A percentile compares a stretch with the other conserved stretches of the same genome.
Conservation (phyloP, 2,888 invertebrate genomes). For the Yponomeuta evonymella region DNA sequence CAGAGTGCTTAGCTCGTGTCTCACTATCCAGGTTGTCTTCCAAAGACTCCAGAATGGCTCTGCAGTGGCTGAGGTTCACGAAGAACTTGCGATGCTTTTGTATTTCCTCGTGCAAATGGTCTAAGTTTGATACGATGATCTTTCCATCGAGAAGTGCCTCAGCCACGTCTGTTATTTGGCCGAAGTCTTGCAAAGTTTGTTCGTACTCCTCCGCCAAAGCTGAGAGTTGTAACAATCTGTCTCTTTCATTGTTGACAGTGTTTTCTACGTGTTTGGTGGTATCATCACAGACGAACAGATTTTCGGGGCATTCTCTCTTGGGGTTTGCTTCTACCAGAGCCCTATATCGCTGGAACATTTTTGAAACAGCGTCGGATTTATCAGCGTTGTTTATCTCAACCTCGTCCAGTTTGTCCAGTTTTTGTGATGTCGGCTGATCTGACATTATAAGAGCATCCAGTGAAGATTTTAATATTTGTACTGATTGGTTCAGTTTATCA, state of each 20-base stretch:
- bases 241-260: constrained; percentile 81
- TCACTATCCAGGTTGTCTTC: constrained; percentile 89
- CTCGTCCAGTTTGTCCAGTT: constrained; percentile 81
- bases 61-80: constrained; percentile 90
- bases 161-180: constrained; percentile 89
- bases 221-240: constrained; percentile 83
- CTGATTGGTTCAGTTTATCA: constrained; percentile 71
- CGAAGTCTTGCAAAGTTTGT: constrained; percentile 90
- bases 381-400: constrained; percentile 81
- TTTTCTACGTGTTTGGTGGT: constrained; percentile 82
- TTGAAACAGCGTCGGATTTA: constrained; percentile 76
- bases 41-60: constrained; percentile 89
- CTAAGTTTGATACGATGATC: constrained; percentile 83
- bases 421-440: constrained; percentile 80
- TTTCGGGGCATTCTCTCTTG: constrained; percentile 80
- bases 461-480: constrained; percentile 65
- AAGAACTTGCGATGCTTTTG: constrained; percentile 93
- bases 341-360: constrained; percentile 79
- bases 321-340: constrained; percentile 81
- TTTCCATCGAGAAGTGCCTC: constrained; percentile 87
- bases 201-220: constrained; percentile 91
- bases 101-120: constrained; percentile 91
- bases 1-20: constrained; percentile 83
- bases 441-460: constrained; percentile 76
- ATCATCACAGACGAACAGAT: constrained; percentile 80